phyloP scores from a whole-genome alignment of 2,888 invertebrate species.

The Eulithis testata region DNA sequence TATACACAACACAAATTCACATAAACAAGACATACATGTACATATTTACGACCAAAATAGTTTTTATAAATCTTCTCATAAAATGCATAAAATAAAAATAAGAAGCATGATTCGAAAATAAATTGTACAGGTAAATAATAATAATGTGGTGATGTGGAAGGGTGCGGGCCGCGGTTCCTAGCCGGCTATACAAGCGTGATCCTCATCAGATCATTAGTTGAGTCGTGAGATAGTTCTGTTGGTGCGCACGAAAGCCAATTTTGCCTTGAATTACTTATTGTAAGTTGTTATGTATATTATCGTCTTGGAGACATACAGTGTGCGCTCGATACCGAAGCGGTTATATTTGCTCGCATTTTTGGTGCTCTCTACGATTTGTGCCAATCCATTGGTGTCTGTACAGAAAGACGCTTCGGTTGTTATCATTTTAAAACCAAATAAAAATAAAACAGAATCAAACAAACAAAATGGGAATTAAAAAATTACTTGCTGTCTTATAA shows the following conservation, averaged over 20 bases:
- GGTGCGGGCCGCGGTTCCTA: conserved; percentile 71
- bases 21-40: conserved; percentile 80
- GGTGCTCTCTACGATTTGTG: conserved; percentile 65
- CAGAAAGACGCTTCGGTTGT: conserved; percentile 43
- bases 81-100: conserved; percentile 69
- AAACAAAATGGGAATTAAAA: conserved; percentile 2
- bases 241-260: conserved; percentile 41
- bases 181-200: conserved; percentile 44
- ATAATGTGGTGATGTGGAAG: conserved; percentile 58
- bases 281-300: conserved; percentile 2
- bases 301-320: conserved; percentile 43
- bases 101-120: conserved; percentile 71
- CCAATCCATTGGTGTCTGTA: conserved; percentile 67
- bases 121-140: conserved; percentile 52
- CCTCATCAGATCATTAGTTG: conserved; percentile 31
- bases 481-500: neutral
- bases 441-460: conserved; percentile 34
- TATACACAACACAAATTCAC: conserved; percentile 84
- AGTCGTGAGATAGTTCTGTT: conserved; percentile 31
- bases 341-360: conserved; percentile 52
- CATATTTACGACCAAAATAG: conserved; percentile 83
- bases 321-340: conserved; percentile 58
- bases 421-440: conserved; percentile 40
- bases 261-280: conserved; percentile 1
- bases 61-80: conserved; percentile 71